Evolutionary conservation across 2,888 invertebrate genomes (phyloP).

Genomic region (Melinaea menophilus): DNA sequence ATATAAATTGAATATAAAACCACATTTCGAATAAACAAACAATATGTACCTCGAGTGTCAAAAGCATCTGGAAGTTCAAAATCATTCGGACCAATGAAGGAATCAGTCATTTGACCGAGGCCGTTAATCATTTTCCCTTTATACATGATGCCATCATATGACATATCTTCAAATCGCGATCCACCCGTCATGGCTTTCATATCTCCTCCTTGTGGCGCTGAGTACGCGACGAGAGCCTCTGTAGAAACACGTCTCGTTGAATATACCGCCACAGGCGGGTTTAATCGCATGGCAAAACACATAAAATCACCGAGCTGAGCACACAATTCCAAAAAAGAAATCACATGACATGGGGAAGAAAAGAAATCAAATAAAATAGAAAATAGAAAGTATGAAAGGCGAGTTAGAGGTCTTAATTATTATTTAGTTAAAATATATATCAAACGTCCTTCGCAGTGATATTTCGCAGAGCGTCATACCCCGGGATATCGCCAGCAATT

Average conservation of each 20-base stretch:
- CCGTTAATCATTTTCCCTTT: constrained; percentile 80
- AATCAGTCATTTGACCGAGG: constrained; percentile 90
- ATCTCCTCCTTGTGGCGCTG: constrained; percentile 81
- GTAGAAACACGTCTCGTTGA: constrained; percentile 52
- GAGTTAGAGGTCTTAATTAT: too few relatives aligned
- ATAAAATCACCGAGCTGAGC: constrained; percentile 3
- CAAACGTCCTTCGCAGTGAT: constrained; percentile 26
- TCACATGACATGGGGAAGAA: too few relatives aligned
- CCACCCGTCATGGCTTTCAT: constrained; percentile 82
- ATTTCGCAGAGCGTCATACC: constrained; percentile 47
- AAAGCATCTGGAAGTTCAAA: constrained; percentile 78
- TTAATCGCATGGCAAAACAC: constrained; percentile 28
- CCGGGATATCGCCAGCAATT: constrained; percentile 56
- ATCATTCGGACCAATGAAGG: constrained; percentile 82
- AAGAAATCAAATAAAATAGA: background rate
- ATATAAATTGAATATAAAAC: constrained; percentile 1
- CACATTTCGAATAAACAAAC: background rate
- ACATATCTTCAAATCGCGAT: constrained; percentile 84
- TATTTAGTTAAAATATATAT: background rate
- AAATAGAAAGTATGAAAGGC: too few relatives aligned
- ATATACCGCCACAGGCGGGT: constrained; percentile 44
- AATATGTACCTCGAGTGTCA: constrained; percentile 74
- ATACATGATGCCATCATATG: constrained; percentile 85
- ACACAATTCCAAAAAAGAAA: background rate
- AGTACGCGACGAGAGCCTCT: constrained; percentile 83